Conservation (phyloP, 2,888 invertebrate genomes). For the Melipona bicolor region DNA sequence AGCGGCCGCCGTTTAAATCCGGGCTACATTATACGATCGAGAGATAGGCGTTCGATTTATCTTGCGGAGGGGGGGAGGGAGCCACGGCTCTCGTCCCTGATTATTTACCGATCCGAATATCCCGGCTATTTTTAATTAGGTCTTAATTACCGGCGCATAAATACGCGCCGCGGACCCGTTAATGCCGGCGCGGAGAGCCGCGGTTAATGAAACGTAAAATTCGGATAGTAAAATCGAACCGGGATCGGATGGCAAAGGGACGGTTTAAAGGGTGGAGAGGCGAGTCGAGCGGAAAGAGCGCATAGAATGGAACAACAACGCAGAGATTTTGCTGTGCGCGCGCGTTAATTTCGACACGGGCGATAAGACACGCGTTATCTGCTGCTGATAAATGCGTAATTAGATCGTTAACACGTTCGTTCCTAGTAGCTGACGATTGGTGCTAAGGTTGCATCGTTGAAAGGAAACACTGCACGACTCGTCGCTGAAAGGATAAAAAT, state of each 20-base stretch:
- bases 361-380: slow-evolving; percentile 41
- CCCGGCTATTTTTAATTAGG: slow-evolving; percentile 50
- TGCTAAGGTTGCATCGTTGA: too few species aligned
- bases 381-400: slow-evolving; percentile 6
- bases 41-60: slow-evolving; percentile 59
- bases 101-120: slow-evolving; percentile 41
- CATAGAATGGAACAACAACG: background rate
- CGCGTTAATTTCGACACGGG: slow-evolving; percentile 18
- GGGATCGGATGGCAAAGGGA: background rate
- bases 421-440: too few species aligned
- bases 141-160: slow-evolving; percentile 50
- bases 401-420: slow-evolving; percentile 8
- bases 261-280: too few species aligned
- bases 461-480: too few species aligned
- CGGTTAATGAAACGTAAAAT: slow-evolving; percentile 54
- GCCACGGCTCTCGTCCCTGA: slow-evolving; percentile 47
- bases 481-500: too few species aligned
- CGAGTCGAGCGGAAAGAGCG: background rate
- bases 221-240: slow-evolving; percentile 32
- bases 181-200: slow-evolving; percentile 31
- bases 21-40: slow-evolving; percentile 60
- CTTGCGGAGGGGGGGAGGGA: slow-evolving; percentile 16
- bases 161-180: slow-evolving; percentile 49
- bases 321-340: background rate
- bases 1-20: slow-evolving; percentile 62